Conservation (phyloP, 2,888 invertebrate genomes). For the Leuctra nigra region DNA sequence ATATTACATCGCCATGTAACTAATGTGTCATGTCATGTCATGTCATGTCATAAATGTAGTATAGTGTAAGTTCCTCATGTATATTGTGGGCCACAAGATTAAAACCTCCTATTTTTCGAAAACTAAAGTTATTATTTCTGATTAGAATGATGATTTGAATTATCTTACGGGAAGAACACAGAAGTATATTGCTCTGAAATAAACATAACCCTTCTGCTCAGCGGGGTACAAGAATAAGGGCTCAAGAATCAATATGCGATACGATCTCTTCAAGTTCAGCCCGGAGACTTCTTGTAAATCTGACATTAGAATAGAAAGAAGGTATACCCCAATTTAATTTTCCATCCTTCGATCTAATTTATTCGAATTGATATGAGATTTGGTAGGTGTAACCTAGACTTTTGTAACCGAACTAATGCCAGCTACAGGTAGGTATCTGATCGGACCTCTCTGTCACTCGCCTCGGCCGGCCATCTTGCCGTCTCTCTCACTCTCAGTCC, state of each 20-base stretch:
- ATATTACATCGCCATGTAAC: too few relatives aligned
- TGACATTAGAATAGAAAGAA: background rate
- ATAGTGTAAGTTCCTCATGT: too few relatives aligned
- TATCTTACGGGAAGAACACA: background rate
- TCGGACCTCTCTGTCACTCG: background rate
- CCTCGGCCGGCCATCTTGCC: background rate
- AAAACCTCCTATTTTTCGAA: too few relatives aligned
- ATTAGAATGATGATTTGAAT: background rate
- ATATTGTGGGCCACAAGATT: too few relatives aligned
- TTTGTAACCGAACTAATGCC: constrained; percentile 7
- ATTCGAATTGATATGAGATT: constrained; percentile 16
- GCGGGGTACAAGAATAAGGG: background rate
- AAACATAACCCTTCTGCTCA: background rate
- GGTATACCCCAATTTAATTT: constrained; percentile 15
- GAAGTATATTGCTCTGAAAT: background rate
- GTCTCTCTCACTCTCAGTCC: background rate
- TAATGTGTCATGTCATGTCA: too few relatives aligned
- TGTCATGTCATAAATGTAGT: too few relatives aligned
- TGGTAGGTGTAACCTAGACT: constrained; percentile 13
- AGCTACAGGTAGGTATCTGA: constrained; percentile 15
- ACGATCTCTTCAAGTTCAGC: background rate
- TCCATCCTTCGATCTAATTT: constrained; percentile 18
- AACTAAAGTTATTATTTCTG: too few relatives aligned
- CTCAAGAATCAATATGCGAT: background rate
- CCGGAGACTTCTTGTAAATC: background rate